Evolutionary conservation across 2,797 vertebrate species (phyloP).

Genomic region (Acrossocheilus wenchowensis): DNA sequence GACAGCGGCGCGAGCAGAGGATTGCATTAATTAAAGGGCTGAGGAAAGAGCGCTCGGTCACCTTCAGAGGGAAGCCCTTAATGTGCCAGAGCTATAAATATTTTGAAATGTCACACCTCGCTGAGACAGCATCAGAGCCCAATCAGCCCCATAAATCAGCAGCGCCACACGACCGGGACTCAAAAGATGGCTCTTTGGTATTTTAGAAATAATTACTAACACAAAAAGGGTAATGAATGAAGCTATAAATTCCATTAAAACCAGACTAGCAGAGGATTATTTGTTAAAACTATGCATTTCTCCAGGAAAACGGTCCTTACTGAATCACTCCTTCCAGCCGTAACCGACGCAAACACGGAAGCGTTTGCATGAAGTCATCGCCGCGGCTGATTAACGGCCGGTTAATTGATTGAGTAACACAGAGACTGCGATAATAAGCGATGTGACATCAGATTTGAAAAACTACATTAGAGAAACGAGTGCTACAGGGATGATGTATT

Average conservation of each 20-base stretch:
- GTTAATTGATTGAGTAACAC: slow-evolving; percentile 82
- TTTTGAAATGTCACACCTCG: slow-evolving; percentile 99
- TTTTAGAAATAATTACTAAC: slow-evolving; percentile 99
- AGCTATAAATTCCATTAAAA: slow-evolving; percentile 97
- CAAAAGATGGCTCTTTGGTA: slow-evolving; percentile 99
- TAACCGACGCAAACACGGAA: slow-evolving; percentile 84
- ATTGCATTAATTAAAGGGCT: slow-evolving; percentile 91
- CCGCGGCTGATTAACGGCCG: slow-evolving; percentile 87
- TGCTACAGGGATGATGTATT: not conserved
- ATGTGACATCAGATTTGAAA: slow-evolving; percentile 19
- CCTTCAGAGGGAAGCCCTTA: slow-evolving; percentile 99
- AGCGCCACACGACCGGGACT: slow-evolving; percentile 86
- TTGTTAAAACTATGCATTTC: slow-evolving; percentile 96
- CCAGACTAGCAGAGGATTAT: slow-evolving; percentile 95
- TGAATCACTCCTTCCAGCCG: slow-evolving; percentile 84
- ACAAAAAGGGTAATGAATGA: slow-evolving; percentile 99
- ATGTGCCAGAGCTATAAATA: slow-evolving; percentile 99
- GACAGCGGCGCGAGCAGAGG: slow-evolving; percentile 83
- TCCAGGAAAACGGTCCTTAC: slow-evolving; percentile 86
- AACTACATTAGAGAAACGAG: slow-evolving; percentile 5
- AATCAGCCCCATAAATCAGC: slow-evolving; percentile 90
- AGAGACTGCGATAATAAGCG: not conserved
- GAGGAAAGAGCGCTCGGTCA: slow-evolving; percentile 93
- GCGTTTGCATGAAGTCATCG: slow-evolving; percentile 77
- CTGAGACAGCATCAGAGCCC: slow-evolving; percentile 94